These are phyloP conservation scores for Mobula hypostoma DNA, from an alignment of 2,113 vertebrate species.

Conservation along the genomic window DNA sequence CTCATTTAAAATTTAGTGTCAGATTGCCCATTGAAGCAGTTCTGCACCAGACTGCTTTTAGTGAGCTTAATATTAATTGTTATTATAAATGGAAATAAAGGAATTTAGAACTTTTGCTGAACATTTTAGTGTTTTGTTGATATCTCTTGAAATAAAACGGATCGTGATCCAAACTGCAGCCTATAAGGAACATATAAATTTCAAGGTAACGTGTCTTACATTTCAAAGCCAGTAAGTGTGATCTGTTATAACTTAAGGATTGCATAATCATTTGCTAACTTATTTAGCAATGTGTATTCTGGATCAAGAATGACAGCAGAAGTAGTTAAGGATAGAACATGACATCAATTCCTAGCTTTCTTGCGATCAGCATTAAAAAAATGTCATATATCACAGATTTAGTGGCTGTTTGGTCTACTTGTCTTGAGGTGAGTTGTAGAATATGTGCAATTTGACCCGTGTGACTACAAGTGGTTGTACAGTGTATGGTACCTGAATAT, in stretches of 20 bases:
- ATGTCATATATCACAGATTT: neutral
- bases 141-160: neutral
- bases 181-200: neutral
- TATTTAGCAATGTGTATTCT: neutral
- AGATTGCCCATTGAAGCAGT: neutral
- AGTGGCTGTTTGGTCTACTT: neutral
- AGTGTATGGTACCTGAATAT: neutral
- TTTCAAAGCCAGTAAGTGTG: neutral
- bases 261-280: neutral
- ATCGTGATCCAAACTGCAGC: neutral
- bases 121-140: neutral
- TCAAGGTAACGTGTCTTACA: neutral
- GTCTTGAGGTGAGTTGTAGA: neutral
- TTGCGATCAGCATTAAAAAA: neutral
- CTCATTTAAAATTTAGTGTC: neutral
- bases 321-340: neutral
- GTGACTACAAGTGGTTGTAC: neutral
- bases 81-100: neutral
- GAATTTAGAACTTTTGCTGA: neutral
- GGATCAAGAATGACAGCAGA: neutral
- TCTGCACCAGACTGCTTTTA: too few species aligned
- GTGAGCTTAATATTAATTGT: neutral
- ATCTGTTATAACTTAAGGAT: neutral
- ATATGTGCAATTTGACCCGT: neutral
- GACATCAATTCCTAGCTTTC: neutral